phyloP scores from a whole-genome alignment of 1,140 invertebrate species.

The Drosophila novamexicana region DNA sequence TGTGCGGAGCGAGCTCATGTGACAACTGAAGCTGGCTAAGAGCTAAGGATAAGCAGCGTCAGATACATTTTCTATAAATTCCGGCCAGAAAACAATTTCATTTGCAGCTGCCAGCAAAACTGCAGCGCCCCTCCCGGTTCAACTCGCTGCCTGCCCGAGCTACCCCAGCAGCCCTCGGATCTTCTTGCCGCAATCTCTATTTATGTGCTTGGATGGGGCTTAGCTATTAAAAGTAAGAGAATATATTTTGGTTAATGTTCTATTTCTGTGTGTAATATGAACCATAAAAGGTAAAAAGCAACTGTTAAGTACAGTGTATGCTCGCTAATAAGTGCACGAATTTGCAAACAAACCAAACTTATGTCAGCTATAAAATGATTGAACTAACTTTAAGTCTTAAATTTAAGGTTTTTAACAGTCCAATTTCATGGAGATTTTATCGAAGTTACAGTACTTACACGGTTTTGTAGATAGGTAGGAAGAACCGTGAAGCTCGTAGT shows the following conservation, averaged over 20 bases:
- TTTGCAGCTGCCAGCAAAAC: conserved; percentile 49
- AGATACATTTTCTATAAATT: conserved; percentile 78
- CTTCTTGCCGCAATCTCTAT: too few species aligned
- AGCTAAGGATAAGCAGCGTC: conserved; percentile 42
- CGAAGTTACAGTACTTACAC: too few species aligned
- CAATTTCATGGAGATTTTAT: too few species aligned
- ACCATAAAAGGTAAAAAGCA: not conserved
- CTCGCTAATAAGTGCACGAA: too few species aligned
- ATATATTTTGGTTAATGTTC: conserved; percentile 18
- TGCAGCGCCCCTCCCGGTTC: conserved; percentile 35
- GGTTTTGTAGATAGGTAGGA: too few species aligned
- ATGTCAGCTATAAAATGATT: too few species aligned
- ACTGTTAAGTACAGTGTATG: not conserved
- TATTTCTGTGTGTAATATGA: not conserved
- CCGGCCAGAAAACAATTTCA: conserved; percentile 70
- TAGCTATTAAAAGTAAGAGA: conserved; percentile 54
- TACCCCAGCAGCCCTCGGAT: conserved; percentile 4
- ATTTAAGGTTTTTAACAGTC: too few species aligned
- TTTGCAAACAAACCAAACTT: too few species aligned
- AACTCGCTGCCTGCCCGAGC: not conserved
- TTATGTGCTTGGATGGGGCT: conserved; percentile 19
- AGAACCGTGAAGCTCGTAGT: too few species aligned
- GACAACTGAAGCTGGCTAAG: conserved; percentile 29
- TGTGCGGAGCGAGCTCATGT: conserved; percentile 26
- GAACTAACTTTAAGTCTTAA: too few species aligned